Evolutionary conservation across 2,797 vertebrate genomes (phyloP).

Genomic region (Clarias fuscus): DNA sequence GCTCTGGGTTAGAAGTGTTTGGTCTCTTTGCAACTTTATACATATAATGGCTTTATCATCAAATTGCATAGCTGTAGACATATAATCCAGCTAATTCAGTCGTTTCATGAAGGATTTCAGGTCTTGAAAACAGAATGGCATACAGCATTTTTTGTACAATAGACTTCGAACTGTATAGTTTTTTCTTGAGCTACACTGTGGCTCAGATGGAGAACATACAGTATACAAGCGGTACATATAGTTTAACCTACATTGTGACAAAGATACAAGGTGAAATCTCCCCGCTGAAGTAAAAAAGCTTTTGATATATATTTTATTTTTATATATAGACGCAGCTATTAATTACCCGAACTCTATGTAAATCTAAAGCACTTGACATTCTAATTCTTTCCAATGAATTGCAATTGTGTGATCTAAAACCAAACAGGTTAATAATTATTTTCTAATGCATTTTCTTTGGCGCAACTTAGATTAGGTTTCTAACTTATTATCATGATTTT

Average conservation of each 20-base stretch:
- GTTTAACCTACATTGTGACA: constrained; percentile 15
- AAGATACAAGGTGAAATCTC: constrained; percentile 13
- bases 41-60: background rate
- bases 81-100: constrained; percentile 7
- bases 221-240: constrained; percentile 7
- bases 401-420: constrained; percentile 15
- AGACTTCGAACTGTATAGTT: background rate
- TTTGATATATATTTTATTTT: background rate
- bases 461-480: background rate
- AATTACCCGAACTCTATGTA: background rate
- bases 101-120: background rate
- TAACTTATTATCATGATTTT: background rate
- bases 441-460: background rate
- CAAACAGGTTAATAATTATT: background rate
- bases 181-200: constrained; percentile 13
- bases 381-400: background rate
- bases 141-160: constrained; percentile 5
- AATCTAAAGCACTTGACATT: constrained; percentile 3
- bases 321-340: constrained; percentile 2
- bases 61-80: background rate
- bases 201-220: background rate
- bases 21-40: constrained; percentile 22
- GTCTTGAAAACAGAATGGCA: constrained; percentile 14
- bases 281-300: constrained; percentile 24
- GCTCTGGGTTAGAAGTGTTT: constrained; percentile 63